Evolutionary conservation across 2,888 invertebrate species (phyloP).

Genomic region (Drosophila borealis): DNA sequence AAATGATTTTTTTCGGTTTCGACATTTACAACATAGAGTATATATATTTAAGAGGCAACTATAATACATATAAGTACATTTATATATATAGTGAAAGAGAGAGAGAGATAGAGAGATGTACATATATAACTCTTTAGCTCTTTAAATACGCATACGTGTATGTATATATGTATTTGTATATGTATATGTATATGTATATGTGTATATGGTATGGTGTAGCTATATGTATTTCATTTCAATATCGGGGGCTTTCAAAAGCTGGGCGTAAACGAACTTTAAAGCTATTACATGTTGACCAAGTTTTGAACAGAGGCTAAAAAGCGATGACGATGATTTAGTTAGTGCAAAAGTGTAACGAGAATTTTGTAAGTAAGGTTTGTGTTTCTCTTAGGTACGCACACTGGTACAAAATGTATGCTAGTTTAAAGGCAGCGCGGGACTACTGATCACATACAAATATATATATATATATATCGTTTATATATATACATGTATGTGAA

Average conservation of each 20-base stretch:
- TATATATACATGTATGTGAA: slow-evolving; percentile 12
- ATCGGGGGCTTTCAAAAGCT: slow-evolving; percentile 21
- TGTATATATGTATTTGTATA: slow-evolving; percentile 31
- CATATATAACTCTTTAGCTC: slow-evolving; percentile 47
- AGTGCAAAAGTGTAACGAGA: slow-evolving; percentile 54
- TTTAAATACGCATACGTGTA: slow-evolving; percentile 37
- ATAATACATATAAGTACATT: slow-evolving; percentile 66
- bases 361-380: slow-evolving; percentile 43
- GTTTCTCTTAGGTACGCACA: slow-evolving; percentile 70
- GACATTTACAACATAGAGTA: slow-evolving; percentile 68
- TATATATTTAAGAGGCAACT: slow-evolving; percentile 62
- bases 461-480: slow-evolving; percentile 5
- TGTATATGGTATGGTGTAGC: not conserved
- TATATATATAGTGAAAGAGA: slow-evolving; percentile 27
- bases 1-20: slow-evolving; percentile 44
- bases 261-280: slow-evolving; percentile 48
- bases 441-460: slow-evolving; percentile 52
- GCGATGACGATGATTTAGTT: slow-evolving; percentile 40
- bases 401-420: slow-evolving; percentile 74
- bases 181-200: slow-evolving; percentile 15
- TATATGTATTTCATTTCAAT: slow-evolving; percentile 3
- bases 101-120: slow-evolving; percentile 1
- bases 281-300: slow-evolving; percentile 37
- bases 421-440: slow-evolving; percentile 68
- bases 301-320: slow-evolving; percentile 52